These are phyloP conservation scores for Megalonaias nervosa DNA, from an alignment of 1,140 invertebrate species.

Conservation along the genomic window DNA sequence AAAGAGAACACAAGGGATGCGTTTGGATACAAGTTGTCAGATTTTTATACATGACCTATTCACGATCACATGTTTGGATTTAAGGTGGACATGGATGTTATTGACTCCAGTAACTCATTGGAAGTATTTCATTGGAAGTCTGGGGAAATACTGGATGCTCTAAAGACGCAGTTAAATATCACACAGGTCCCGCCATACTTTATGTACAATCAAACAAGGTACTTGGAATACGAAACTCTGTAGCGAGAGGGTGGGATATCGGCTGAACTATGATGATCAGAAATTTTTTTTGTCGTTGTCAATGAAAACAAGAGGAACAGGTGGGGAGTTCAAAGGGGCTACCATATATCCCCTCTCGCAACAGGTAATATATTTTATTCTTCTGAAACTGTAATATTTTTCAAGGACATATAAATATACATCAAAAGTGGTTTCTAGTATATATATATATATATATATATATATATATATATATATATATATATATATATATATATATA, in stretches of 20 bases:
- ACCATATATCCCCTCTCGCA: constrained; percentile 14
- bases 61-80: constrained; percentile 57
- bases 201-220: constrained; percentile 16
- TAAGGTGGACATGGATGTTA: constrained; percentile 17
- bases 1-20: constrained; percentile 1
- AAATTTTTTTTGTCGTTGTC: constrained; percentile 15
- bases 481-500: no score
- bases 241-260: constrained; percentile 14
- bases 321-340: constrained; percentile 20
- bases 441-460: no score
- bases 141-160: constrained; percentile 5
- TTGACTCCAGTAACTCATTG: constrained; percentile 9
- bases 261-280: constrained; percentile 4
- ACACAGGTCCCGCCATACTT: constrained; percentile 6
- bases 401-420: no score
- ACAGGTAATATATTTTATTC: background rate
- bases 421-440: no score
- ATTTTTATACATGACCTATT: constrained; percentile 37
- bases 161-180: constrained; percentile 15
- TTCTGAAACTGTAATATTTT: no score
- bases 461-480: no score
- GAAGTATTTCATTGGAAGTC: constrained; percentile 20
- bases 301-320: constrained; percentile 24
- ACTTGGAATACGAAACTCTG: constrained; percentile 10
- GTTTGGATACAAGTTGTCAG: constrained; percentile 43